Base-by-base conservation (phyloP, 2,888 invertebrate genomes). In the Prosapia bicincta region DNA sequence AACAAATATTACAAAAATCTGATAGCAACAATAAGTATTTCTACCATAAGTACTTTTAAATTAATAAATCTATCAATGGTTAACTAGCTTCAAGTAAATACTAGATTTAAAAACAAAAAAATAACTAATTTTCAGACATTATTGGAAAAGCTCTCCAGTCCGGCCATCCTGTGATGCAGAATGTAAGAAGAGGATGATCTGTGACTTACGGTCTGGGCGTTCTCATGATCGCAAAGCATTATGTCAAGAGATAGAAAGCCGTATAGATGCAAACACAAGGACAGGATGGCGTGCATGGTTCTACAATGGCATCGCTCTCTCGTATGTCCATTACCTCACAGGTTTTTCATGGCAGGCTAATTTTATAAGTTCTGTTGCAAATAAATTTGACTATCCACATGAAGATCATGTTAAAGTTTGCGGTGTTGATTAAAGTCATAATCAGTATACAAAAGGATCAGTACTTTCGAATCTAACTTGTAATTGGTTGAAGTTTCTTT, bases 141-240 rank as follows among this genome's bases (percentile, higher is more conserved):
- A 96, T 84, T 94, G 94, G 89, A 96, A 96, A 85, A 95, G 93
- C 83, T 95, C 95, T 76, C 94, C 95, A 0, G 92, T 93, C 0
- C 89, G 93, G 65, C 93, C 95, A 10, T 84, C 87, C 0, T 97
- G 96, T 83, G 93, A 94, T 84, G 91, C 92, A 7, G 94, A 94
- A 81, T 97, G 96, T 82, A 92, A 93, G 78, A 95, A 95, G 85
- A 89, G 95, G 67, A 87, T 95, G 83, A 86, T 96, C 43, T 97
- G 96, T 84, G 96, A 96, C 85, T 89, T 95, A 74, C 90, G 94
- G 74, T 95, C 95, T 20, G 96, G 96, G 0, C 89, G 94, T 69
- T 95, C 95, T 72, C 95, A 96, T 83, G 95, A 95, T 85, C 89
- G 95, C 3, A 93, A 92, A 82, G 91, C 91, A 75, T 89, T 95